Evolutionary conservation across 2,113 vertebrate genomes (phyloP).

Genomic region (Zosterops pallidus): DNA sequence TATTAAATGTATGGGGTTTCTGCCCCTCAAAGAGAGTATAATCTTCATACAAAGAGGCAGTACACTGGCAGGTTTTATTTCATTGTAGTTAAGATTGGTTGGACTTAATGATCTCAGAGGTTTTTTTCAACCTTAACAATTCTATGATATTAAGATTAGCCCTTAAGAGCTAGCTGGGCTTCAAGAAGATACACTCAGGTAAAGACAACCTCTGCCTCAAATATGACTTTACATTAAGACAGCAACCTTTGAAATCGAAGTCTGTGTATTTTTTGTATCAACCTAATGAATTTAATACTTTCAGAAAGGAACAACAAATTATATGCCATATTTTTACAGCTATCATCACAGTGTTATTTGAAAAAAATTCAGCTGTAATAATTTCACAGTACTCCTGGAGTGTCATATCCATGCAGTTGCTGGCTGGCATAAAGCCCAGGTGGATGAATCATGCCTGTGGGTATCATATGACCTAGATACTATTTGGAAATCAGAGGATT

Average conservation of each 20-base stretch:
- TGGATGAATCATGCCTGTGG: constrained; percentile 47
- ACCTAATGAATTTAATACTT: neutral
- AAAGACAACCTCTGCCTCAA: neutral
- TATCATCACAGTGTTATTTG: neutral
- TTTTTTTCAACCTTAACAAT: neutral
- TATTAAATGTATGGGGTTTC: neutral
- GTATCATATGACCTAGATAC: constrained; percentile 42
- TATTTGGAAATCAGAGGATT: constrained; percentile 5
- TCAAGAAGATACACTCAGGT: neutral
- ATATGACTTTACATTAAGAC: neutral
- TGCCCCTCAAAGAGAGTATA: neutral
- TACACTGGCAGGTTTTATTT: neutral
- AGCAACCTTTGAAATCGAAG: neutral
- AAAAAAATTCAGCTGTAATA: neutral
- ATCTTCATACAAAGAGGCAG: neutral
- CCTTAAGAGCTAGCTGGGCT: neutral
- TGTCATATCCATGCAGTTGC: neutral
- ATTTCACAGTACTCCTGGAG: neutral
- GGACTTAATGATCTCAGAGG: neutral
- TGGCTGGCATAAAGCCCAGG: constrained; percentile 51
- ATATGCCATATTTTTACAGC: neutral
- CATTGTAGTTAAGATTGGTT: neutral
- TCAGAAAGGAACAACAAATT: neutral
- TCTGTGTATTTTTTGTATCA: neutral
- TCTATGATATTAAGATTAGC: neutral